Percentiles rank a stretch among this genome's conserved stretches.
Evolutionary conservation across 2,888 invertebrate genomes (phyloP).

Genomic region (Drosophila buzzatii): DNA sequence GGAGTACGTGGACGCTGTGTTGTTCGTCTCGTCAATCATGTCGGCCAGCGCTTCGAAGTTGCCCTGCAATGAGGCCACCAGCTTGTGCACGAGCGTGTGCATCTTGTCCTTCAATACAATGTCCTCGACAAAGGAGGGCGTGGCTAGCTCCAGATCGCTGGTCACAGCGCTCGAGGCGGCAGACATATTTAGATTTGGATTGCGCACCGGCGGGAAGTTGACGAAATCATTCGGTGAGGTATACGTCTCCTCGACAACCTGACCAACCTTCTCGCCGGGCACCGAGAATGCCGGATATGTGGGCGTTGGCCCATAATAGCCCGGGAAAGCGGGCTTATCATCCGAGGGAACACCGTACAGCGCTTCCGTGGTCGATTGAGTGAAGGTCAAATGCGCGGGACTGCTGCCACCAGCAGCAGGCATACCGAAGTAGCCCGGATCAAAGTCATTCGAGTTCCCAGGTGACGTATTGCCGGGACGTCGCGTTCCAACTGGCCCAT

Average conservation of each 20-base stretch:
- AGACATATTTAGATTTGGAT: constrained; percentile 92
- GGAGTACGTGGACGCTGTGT: constrained; percentile 69
- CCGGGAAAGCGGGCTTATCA: constrained; percentile 83
- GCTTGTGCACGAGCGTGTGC: constrained; percentile 92
- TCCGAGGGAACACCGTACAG: constrained; percentile 78
- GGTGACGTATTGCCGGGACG: constrained; percentile 67
- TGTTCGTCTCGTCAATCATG: constrained; percentile 88
- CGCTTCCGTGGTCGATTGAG: constrained; percentile 72
- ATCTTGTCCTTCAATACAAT: constrained; percentile 91
- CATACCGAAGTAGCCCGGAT: constrained; percentile 84
- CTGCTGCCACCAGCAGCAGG: constrained; percentile 51
- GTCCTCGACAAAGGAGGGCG: constrained; percentile 92
- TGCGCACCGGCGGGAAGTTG: constrained; percentile 94
- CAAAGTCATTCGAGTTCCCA: constrained; percentile 83
- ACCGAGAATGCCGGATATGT: constrained; percentile 83
- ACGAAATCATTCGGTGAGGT: constrained; percentile 90
- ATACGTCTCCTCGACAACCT: constrained; percentile 86
- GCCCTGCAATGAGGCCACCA: constrained; percentile 92
- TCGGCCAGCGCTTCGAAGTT: constrained; percentile 93
- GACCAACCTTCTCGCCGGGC: constrained; percentile 80
- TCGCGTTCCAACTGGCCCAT: constrained; percentile 77
- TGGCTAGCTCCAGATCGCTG: constrained; percentile 89
- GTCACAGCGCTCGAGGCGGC: constrained; percentile 86
- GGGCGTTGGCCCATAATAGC: constrained; percentile 84
- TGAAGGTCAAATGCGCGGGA: constrained; percentile 61